Evolutionary conservation across 2,888 invertebrate species (phyloP), one percentile per base, ranked within the genome.

Genomic region (Caradrina clavipalpis): DNA sequence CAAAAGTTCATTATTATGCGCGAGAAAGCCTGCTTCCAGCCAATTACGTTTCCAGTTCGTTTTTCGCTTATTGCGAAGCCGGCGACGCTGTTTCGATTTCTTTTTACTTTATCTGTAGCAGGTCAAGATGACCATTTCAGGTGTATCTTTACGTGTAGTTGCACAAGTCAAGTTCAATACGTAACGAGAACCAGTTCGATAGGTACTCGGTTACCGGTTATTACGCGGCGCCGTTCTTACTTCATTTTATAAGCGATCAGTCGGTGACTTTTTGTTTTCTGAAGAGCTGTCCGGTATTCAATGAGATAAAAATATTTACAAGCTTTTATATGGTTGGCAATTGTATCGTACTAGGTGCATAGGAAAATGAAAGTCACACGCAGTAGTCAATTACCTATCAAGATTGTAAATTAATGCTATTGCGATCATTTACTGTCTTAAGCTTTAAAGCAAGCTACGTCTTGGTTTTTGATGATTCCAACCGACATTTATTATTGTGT

Each of bases 161-260:
- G 74, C 83, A 82, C 85, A 84, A 83, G 75, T 88, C 90, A 92
- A 91, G 91, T 90, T 91, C 90, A 92, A 88, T 88, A 88, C 88
- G 90, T 90, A 92, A 92, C 83, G 86, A 87, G 87, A 87, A 89
- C 92, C 88, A 90, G 93, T 94, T 93, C 92, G 89, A 86, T 91
- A 89, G 91, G 87, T 84, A 82, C 82, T 82, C 82, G 76, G 88
- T 92, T 90, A 91, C 90, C 85, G 86, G 89, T 90, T 92, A 90
- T 93, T 93, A 93, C 89, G 87, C 84, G 71, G 87, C 83, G 78
- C 68, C 81, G 78, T 87, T 91, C 88, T 91, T 91, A 90, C 91
- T 91, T 90, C 88, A 90, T 85, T 84, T 89, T 87, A 85, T 89
- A 89, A 87, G 87, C 83, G 85, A 86, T 87, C 83, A 81, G 76